Evolutionary conservation across 1,140 invertebrate species (phyloP), one percentile per base, ranked within the genome.

Genomic region (Ips nitidus): DNA sequence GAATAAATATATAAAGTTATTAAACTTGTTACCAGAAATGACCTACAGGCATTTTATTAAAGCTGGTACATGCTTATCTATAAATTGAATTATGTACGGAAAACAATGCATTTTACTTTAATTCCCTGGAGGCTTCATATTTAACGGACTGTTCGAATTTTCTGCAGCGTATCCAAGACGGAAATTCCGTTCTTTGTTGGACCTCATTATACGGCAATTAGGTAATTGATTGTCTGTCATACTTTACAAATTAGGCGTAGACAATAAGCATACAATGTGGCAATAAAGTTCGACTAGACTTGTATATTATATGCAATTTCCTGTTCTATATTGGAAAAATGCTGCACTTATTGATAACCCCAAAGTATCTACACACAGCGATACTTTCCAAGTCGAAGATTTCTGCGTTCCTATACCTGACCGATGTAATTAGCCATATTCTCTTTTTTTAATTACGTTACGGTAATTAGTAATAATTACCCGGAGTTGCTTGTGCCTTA

Each of bases 61-160:
- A 52, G 36, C 45, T 1, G 42, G 38, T 63, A 39, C 45, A 52
- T 36, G 47, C 8, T 59, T 52, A 63, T 63, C 61, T n/a, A 39
- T 41, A 53, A 52, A 53, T 63, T 63, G 52, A 63, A 63, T 63
- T 63, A 52, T 63, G 60, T 53, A 52, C 37, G 37, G 38, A 6
- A 53, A 52, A 63, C 47, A 63, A 63, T 52, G 61, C 61, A 40
- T 52, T 63, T 41, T 52, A 50, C 43, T 59, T 59, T 59, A 42
- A 37, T 36, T 4, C 47, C 61, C 52, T n/a, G 4, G 7, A 41
- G 61, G 38, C 6, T 45, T 63, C 2, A 63, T 41, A 63, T 63
- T 63, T 63, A 45, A 60, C 38, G 37, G 41, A 22, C 41, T 58
- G 56, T 58, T 58, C 22, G 22, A 41, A 58, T 58, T 58, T 41